Evolutionary conservation across 2,797 vertebrate genomes (phyloP).

Genomic region (Myotis vivesi): DNA sequence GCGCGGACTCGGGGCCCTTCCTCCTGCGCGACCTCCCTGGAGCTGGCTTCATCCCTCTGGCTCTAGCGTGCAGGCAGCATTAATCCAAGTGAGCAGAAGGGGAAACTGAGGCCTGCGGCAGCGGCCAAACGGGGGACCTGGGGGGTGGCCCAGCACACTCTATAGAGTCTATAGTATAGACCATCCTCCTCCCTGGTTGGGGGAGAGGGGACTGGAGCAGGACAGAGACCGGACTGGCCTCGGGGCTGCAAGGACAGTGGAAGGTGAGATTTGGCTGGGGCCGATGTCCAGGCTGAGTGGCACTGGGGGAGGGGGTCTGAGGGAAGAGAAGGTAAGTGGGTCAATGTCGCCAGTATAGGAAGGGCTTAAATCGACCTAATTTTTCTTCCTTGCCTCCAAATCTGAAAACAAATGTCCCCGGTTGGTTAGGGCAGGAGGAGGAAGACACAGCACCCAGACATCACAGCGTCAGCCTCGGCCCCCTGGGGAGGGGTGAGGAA

Average conservation of each 20-base stretch:
- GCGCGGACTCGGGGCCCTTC: background rate
- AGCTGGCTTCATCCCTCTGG: background rate
- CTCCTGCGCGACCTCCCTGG: background rate
- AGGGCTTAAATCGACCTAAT: background rate
- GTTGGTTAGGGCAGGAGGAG: background rate
- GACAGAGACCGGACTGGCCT: background rate
- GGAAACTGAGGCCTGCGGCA: constrained; percentile 43
- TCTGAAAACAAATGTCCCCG: background rate
- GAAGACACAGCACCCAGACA: background rate
- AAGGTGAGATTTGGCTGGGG: constrained; percentile 28
- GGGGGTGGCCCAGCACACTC: background rate
- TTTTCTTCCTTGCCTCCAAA: background rate
- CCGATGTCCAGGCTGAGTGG: constrained; percentile 27
- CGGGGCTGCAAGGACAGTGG: constrained; percentile 28
- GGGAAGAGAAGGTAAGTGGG: background rate
- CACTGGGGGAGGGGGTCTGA: background rate
- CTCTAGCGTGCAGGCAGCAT: background rate
- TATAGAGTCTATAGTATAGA: background rate
- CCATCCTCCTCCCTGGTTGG: background rate
- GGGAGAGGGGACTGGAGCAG: background rate
- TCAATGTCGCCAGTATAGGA: background rate
- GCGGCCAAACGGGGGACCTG: background rate
- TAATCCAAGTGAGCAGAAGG: background rate
- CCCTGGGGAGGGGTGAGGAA: background rate
- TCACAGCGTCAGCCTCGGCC: background rate